phyloP scores from a whole-genome alignment of 2,113 vertebrate species.

The Malurus cyaneus region DNA sequence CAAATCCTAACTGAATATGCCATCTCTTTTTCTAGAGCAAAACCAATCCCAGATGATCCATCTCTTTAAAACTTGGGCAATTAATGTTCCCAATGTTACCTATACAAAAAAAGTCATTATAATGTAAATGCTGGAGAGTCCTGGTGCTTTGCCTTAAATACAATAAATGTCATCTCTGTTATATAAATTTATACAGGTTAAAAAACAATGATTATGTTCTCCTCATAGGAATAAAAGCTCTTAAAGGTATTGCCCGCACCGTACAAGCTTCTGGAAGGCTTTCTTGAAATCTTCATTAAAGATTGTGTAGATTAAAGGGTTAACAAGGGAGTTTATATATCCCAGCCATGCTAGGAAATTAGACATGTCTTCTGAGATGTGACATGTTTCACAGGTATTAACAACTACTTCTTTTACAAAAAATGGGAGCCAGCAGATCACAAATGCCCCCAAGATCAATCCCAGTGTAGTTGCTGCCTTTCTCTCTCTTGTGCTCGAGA shows the following conservation, averaged over 20 bases:
- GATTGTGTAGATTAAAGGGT: constrained; percentile 97
- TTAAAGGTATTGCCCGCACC: constrained; percentile 85
- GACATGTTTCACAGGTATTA: constrained; percentile 88
- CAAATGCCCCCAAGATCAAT: constrained; percentile 94
- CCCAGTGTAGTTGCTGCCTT: constrained; percentile 94
- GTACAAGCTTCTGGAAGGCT: constrained; percentile 93
- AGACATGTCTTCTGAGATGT: constrained; percentile 86
- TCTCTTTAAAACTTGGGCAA: constrained; percentile 18
- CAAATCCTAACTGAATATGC: not conserved
- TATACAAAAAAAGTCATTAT: constrained; percentile 36
- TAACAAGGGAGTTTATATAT: constrained; percentile 97
- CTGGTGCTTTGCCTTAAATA: constrained; percentile 36
- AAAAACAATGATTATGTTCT: not conserved
- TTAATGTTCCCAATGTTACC: not conserved
- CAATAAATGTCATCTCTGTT: constrained; percentile 8
- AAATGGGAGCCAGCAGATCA: constrained; percentile 97
- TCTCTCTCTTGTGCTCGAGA: constrained; percentile 89
- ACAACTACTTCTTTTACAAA: constrained; percentile 97
- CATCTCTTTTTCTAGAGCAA: not conserved
- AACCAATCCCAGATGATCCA: not conserved
- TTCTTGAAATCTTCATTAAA: constrained; percentile 99
- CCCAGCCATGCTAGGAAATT: constrained; percentile 97
- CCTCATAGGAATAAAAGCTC: not conserved
- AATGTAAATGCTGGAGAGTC: not conserved
- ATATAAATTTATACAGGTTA: constrained; percentile 52